Evolutionary conservation across 1,140 invertebrate species (phyloP), one percentile per base, ranked within the genome.

Genomic region (Procambarus virginalis): DNA sequence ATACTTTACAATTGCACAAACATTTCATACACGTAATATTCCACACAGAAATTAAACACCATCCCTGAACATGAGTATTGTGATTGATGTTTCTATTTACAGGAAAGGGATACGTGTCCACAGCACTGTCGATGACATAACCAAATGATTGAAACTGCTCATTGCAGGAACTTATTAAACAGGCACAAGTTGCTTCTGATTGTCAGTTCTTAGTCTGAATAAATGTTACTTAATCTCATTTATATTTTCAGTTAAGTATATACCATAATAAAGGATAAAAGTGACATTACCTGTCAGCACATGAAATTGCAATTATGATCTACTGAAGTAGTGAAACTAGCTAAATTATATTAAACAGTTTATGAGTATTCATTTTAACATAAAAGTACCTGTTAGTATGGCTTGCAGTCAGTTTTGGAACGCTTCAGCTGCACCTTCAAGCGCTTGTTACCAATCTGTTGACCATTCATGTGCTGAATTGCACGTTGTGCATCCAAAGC

Each of bases 371-470:
- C 68, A 60, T 70, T 55, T 81, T 20, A 85, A 75, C 58, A 86
- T 34, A 87, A 68, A 82, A 70, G 76, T 92, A 86, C 88, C 82
- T 90, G 89, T 93, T 93, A 94, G 91, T 94, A 94, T 64, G 94
- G 94, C 92, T 94, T 94, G 93, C 92, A 93, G 90, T 93, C 94
- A 94, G 98, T 98, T 95, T 98, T 99, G 92, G 97, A 97, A 94
- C 98, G 96, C 95, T 99, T 99, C 93, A 99, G 95, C 95, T 99
- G 98, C 94, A 99, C 98, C 96, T 99, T 99, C 92, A 99, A 96
- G 94, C 98, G 96, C 94, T 99, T 99, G 94, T 97, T 98, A 93
- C 98, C 98, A 94, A 99, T 98, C 95, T 99, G 98, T 94, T 98
- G 99, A 92, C 98, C 97, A 95, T 99, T 98, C 98, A 99, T 99